These are phyloP conservation scores for Hiodon alosoides DNA, from an alignment of 2,113 vertebrate species.

Conservation along the genomic window DNA sequence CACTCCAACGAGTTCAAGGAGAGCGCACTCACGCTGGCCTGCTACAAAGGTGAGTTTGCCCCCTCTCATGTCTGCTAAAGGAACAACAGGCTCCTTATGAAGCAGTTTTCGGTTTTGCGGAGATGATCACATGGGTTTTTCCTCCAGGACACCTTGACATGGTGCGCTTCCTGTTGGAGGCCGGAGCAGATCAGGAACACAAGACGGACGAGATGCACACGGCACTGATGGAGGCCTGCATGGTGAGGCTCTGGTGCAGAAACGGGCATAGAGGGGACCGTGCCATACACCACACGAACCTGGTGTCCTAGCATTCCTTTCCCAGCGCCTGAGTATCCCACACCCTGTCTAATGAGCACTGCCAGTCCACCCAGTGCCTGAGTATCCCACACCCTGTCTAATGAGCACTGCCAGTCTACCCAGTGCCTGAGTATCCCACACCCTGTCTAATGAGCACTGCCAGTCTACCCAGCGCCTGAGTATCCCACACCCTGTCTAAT, in stretches of 20 bases:
- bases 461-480: too few species aligned
- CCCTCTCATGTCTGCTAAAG: neutral
- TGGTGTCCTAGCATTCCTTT: neutral
- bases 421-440: too few species aligned
- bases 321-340: neutral
- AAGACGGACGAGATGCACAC: slow-evolving; percentile 99
- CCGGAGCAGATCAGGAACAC: slow-evolving; percentile 97
- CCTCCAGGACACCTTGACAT: slow-evolving; percentile 93
- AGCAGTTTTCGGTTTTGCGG: neutral
- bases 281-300: too few species aligned
- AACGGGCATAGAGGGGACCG: too few species aligned
- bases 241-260: slow-evolving; percentile 70
- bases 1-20: slow-evolving; percentile 99
- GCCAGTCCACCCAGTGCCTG: too few species aligned
- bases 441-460: too few species aligned
- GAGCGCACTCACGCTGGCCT: slow-evolving; percentile 96
- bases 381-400: too few species aligned
- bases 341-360: too few species aligned
- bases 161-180: slow-evolving; percentile 97
- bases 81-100: neutral
- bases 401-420: too few species aligned
- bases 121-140: neutral
- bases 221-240: slow-evolving; percentile 97
- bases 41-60: slow-evolving; percentile 87
- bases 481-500: too few species aligned